These are phyloP conservation scores for Archips crataeganus DNA, from an alignment of 2,888 invertebrate species.

Conservation along the genomic window DNA sequence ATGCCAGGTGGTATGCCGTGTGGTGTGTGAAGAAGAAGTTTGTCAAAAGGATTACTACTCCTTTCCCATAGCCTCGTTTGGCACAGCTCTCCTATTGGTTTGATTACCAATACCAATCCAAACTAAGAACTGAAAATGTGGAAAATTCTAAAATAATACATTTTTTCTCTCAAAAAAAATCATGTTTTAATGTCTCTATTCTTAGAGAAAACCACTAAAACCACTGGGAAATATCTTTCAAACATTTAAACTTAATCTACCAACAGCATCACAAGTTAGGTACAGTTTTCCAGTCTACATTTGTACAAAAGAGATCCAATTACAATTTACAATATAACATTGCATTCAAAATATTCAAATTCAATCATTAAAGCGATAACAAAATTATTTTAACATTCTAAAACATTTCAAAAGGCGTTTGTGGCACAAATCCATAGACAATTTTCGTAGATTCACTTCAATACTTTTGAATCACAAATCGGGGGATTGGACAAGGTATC, in stretches of 20 bases:
- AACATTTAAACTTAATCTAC: slow-evolving; percentile 65
- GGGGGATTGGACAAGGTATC: neutral
- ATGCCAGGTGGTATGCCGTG: no score
- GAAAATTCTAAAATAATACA: slow-evolving; percentile 3
- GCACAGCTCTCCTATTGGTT: no score
- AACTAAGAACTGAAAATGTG: neutral
- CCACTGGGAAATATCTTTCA: slow-evolving; percentile 72
- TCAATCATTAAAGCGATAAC: slow-evolving; percentile 52
- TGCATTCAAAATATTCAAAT: slow-evolving; percentile 59
- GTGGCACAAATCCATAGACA: slow-evolving; percentile 55
- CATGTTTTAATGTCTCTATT: slow-evolving; percentile 69
- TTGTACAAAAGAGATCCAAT: slow-evolving; percentile 68
- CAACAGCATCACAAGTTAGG: slow-evolving; percentile 59
- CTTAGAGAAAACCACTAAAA: slow-evolving; percentile 66
- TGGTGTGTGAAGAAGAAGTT: no score
- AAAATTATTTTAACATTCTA: slow-evolving; percentile 50
- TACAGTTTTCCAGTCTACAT: slow-evolving; percentile 25
- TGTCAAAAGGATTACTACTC: no score
- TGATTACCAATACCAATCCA: no score
- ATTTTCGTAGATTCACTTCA: slow-evolving; percentile 39
- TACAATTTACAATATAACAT: slow-evolving; percentile 53
- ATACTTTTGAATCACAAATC: slow-evolving; percentile 23
- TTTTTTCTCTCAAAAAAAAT: slow-evolving; percentile 55
- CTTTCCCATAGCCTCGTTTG: no score
- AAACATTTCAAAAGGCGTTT: slow-evolving; percentile 64